Evolutionary conservation across 2,113 vertebrate species (phyloP).

Genomic region (Tachuris rubrigastra): DNA sequence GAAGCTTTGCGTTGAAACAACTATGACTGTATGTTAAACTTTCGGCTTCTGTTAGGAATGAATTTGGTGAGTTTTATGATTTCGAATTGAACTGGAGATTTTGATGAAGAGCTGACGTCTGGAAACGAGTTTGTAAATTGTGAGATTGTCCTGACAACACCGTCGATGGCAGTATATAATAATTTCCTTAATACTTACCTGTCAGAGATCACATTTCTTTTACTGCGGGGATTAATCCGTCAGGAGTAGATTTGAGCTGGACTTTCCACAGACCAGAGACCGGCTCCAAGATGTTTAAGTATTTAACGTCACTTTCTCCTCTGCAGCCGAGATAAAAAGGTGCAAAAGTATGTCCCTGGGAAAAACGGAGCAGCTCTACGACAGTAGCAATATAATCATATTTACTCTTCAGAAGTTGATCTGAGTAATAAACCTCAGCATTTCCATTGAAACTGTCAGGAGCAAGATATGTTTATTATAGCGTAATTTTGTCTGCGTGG

Average conservation of each 20-base stretch:
- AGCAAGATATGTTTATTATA: slow-evolving; percentile 72
- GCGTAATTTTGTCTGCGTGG: neutral
- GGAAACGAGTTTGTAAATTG: slow-evolving; percentile 47
- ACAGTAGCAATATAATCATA: neutral
- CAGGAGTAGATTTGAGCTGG: slow-evolving; percentile 35
- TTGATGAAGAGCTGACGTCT: slow-evolving; percentile 32
- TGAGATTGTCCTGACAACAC: slow-evolving; percentile 48
- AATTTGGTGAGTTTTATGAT: neutral
- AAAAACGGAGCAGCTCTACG: neutral
- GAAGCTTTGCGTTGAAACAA: neutral
- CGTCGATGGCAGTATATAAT: neutral
- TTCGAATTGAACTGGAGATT: neutral
- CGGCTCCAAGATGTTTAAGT: neutral
- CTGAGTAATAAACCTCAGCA: slow-evolving; percentile 57
- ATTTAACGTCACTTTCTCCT: slow-evolving; percentile 35
- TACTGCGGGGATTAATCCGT: slow-evolving; percentile 39
- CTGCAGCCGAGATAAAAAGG: slow-evolving; percentile 7
- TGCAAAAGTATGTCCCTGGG: neutral
- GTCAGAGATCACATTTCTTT: slow-evolving; percentile 54
- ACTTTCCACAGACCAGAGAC: slow-evolving; percentile 19
- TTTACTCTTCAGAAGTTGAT: slow-evolving; percentile 55
- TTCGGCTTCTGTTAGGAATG: neutral
- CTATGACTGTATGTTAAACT: neutral
- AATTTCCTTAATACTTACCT: slow-evolving; percentile 60
- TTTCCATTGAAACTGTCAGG: slow-evolving; percentile 69